phyloP scores from a whole-genome alignment of 2,888 invertebrate genomes.

The Spodoptera picta region DNA sequence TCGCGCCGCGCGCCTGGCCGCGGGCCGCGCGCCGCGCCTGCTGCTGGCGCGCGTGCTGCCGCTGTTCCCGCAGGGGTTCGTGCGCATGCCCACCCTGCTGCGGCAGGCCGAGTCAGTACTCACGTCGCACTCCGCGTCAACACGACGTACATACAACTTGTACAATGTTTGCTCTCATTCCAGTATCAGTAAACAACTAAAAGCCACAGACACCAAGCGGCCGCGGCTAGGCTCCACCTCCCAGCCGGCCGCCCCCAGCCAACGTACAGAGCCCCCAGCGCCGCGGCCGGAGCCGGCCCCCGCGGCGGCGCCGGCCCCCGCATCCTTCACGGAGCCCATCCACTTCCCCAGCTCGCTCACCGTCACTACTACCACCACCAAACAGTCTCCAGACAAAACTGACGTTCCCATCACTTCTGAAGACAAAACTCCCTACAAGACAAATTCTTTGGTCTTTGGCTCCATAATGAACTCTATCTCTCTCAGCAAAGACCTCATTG shows the following conservation, averaged over 20 bases:
- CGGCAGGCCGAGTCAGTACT: constrained; percentile 84
- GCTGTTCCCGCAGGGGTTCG: constrained; percentile 91
- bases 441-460: constrained; percentile 62
- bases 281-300: constrained; percentile 17
- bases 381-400: constrained; percentile 56
- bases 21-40: constrained; percentile 78
- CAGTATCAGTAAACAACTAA: constrained; percentile 82
- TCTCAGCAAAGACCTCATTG: constrained; percentile 72
- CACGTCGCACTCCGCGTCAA: too few relatives aligned
- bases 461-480: constrained; percentile 69
- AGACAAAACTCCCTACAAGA: constrained; percentile 60
- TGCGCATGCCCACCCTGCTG: constrained; percentile 88
- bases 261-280: constrained; percentile 18
- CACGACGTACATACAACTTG: too few relatives aligned
- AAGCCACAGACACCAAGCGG: constrained; percentile 75
- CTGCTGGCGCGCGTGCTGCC: constrained; percentile 89
- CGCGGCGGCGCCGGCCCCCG: constrained; percentile 7
- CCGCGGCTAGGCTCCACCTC: constrained; percentile 70
- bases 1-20: constrained; percentile 54
- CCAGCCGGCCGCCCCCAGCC: constrained; percentile 50
- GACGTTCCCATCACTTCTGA: constrained; percentile 34
- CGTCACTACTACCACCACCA: constrained; percentile 74
- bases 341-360: constrained; percentile 84
- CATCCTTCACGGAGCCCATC: constrained; percentile 73
- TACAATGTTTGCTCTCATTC: constrained; percentile 52